These are phyloP conservation scores for Peromyscus leucopus DNA, from an alignment of 2,113 vertebrate genomes.

Conservation along the genomic window DNA sequence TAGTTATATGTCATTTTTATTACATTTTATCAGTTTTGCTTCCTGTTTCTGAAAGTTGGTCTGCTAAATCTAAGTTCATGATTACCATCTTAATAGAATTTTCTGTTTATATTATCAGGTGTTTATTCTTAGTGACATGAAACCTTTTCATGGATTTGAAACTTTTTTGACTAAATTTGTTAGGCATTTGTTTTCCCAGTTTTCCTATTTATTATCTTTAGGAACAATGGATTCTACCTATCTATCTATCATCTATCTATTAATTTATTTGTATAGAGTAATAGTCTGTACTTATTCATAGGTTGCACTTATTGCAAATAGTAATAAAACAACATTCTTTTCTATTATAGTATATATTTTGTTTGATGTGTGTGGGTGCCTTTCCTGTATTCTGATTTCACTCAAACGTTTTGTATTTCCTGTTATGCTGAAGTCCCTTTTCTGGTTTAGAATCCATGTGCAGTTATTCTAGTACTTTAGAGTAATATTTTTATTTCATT, in stretches of 20 bases:
- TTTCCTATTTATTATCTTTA: neutral
- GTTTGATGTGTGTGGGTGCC: neutral
- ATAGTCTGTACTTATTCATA: conserved; percentile 9
- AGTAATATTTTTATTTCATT: neutral
- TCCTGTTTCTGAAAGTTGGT: neutral
- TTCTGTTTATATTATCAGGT: conserved; percentile 1
- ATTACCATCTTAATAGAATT: conserved; percentile 33
- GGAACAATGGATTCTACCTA: neutral
- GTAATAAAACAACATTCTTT: conserved; percentile 14
- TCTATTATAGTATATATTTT: neutral
- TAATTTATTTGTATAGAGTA: neutral
- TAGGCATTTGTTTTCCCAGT: neutral
- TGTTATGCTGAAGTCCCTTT: neutral
- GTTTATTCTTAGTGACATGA: neutral
- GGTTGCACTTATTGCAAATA: conserved; percentile 19
- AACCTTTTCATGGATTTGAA: neutral
- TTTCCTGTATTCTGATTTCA: neutral
- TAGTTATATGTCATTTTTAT: neutral
- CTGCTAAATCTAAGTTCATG: conserved; percentile 7
- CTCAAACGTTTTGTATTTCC: conserved; percentile 11
- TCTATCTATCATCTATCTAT: neutral
- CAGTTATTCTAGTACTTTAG: neutral
- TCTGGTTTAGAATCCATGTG: neutral
- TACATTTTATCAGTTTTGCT: conserved; percentile 25
- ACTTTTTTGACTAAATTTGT: conserved; percentile 39